These are phyloP conservation scores for Dicyrtomina minuta DNA, from an alignment of 2,888 invertebrate genomes.

Conservation along the genomic window DNA sequence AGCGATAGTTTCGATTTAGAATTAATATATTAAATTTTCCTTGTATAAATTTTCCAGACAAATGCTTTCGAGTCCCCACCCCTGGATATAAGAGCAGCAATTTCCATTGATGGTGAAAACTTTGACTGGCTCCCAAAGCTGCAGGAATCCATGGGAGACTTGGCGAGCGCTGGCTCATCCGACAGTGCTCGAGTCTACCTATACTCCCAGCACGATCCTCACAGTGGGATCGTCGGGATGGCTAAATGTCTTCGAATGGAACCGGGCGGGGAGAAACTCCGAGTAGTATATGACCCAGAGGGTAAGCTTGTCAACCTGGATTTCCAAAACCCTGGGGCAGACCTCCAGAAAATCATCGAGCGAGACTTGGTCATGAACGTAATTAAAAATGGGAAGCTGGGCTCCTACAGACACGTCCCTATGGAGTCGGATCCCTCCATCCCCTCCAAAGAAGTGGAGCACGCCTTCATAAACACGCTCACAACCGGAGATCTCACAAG, in stretches of 20 bases:
- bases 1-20: too few relatives aligned
- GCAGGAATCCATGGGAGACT: constrained; percentile 60
- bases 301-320: constrained; percentile 6
- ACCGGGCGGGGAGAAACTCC: constrained; percentile 75
- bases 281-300: constrained; percentile 58
- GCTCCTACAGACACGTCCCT: constrained; percentile 78
- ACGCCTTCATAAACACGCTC: constrained; percentile 74
- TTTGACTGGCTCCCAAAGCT: constrained; percentile 79
- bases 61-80: too few relatives aligned
- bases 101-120: constrained; percentile 68
- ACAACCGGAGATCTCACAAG: constrained; percentile 84
- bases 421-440: constrained; percentile 56
- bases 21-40: too few relatives aligned
- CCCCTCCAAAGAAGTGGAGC: constrained; percentile 60
- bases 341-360: constrained; percentile 7
- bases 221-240: constrained; percentile 80
- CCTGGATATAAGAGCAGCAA: too few relatives aligned
- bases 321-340: neutral
- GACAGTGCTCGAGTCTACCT: constrained; percentile 64
- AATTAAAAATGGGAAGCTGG: constrained; percentile 70
- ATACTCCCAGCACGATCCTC: constrained; percentile 67
- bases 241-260: constrained; percentile 86
- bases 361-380: constrained; percentile 34
- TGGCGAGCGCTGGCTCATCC: constrained; percentile 51
- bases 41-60: too few relatives aligned